These are phyloP conservation scores for Actinernus sp. DNA, from an alignment of 92 coral and sea anemone genomes.

Conservation along the genomic window DNA sequence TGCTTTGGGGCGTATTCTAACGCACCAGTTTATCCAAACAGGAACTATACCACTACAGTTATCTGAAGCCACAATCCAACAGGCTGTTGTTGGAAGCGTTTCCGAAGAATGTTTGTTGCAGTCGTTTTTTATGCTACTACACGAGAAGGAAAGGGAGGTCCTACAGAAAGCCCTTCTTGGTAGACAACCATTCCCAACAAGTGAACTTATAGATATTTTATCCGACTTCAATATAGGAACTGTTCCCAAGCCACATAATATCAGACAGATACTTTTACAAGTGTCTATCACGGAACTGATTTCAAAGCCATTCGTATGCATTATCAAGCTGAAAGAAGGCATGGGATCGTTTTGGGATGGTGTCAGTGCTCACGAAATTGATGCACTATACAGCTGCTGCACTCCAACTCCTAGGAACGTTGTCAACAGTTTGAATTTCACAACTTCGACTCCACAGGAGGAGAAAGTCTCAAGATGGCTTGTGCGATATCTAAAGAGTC, in stretches of 20 bases:
- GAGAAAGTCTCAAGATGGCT: constrained; percentile 62
- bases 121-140: constrained; percentile 56
- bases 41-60: constrained; percentile 69
- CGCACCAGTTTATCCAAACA: constrained; percentile 63
- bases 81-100: constrained; percentile 58
- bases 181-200: constrained; percentile 30
- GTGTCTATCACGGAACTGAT: constrained; percentile 48
- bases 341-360: constrained; percentile 70
- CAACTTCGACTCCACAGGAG: constrained; percentile 14
- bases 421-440: constrained; percentile 13
- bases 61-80: constrained; percentile 59
- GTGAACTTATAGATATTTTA: constrained; percentile 51
- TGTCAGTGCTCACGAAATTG: constrained; percentile 46
- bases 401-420: constrained; percentile 43
- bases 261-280: constrained; percentile 32
- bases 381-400: constrained; percentile 40
- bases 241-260: constrained; percentile 43
- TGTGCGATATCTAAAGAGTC: constrained; percentile 44
- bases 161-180: constrained; percentile 17
- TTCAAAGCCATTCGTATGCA: constrained; percentile 58
- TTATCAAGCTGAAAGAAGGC: constrained; percentile 55
- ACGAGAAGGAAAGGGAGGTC: constrained; percentile 55
- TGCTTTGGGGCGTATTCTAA: constrained; percentile 57
- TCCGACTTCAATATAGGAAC: constrained; percentile 43
- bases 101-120: constrained; percentile 62